phyloP scores from a whole-genome alignment of 2,113 vertebrate genomes.

The Antigone vipio region DNA sequence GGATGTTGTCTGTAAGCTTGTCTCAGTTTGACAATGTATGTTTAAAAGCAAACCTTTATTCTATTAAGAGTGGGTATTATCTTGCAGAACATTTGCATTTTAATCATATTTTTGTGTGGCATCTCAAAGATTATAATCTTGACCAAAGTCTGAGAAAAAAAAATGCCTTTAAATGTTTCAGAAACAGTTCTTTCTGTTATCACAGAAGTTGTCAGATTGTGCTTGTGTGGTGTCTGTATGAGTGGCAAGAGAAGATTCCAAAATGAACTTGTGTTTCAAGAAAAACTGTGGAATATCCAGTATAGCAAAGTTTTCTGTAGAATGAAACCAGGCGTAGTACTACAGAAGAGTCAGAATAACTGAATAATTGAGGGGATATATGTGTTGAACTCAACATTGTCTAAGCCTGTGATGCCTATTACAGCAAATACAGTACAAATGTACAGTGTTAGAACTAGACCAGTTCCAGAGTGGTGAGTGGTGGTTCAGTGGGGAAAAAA shows the following conservation, averaged over 20 bases:
- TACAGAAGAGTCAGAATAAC: background rate
- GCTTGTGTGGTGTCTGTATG: background rate
- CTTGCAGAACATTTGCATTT: background rate
- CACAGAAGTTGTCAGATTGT: background rate
- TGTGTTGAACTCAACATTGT: fast-evolving
- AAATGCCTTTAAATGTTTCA: background rate
- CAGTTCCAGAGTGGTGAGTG: background rate
- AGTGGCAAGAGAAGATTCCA: background rate
- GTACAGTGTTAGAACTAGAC: background rate
- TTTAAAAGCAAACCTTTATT: background rate
- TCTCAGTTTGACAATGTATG: background rate
- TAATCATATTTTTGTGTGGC: background rate
- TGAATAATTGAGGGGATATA: background rate
- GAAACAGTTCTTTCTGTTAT: background rate
- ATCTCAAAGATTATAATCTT: background rate
- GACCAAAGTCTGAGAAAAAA: background rate
- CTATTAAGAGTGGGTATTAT: background rate
- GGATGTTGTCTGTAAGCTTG: background rate
- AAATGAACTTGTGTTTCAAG: background rate
- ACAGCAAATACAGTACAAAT: background rate
- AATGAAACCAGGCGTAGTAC: background rate
- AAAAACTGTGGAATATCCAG: background rate
- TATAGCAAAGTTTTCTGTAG: background rate
- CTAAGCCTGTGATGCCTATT: background rate
- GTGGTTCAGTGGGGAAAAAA: background rate